Conservation (phyloP, 2,888 invertebrate genomes). For the Lepetodrilus schrolli region DNA sequence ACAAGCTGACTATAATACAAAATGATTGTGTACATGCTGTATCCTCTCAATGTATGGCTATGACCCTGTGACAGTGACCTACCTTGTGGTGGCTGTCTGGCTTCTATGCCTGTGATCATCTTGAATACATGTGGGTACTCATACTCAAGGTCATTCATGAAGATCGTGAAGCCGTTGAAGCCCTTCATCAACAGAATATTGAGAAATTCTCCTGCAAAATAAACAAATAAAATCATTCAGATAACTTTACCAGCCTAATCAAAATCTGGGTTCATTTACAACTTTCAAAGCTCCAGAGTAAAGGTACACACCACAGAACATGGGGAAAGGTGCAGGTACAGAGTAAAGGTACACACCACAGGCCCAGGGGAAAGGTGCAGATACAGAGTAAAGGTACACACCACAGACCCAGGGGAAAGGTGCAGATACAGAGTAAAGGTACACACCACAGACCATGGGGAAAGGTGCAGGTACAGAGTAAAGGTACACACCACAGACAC, state of each 20-base stretch:
- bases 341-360: not conserved
- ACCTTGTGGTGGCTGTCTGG: slow-evolving; percentile 33
- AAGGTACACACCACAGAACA: not conserved
- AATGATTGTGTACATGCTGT: no score
- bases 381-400: not conserved
- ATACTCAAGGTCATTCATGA: slow-evolving; percentile 33
- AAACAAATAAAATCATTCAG: not conserved
- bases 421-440: not conserved
- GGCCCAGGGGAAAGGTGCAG: no score
- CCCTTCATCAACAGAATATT: slow-evolving; percentile 35
- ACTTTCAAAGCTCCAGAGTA: not conserved
- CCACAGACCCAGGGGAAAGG: no score
- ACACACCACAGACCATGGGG: not conserved
- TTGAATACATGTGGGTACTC: slow-evolving; percentile 39
- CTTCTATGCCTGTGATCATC: slow-evolving; percentile 28
- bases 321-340: no score
- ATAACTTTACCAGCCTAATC: not conserved
- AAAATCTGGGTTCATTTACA: not conserved
- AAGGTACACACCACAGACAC: not conserved
- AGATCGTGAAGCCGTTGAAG: slow-evolving; percentile 26
- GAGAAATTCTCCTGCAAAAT: slow-evolving; percentile 37
- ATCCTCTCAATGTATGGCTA: no score
- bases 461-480: no score
- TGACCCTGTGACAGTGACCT: no score
- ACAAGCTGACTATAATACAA: no score